Percentiles rank a stretch among this genome's conserved stretches.
These are phyloP conservation scores for Drosophila longiperda DNA, from an alignment of 2,888 invertebrate species.

Conservation along the genomic window DNA sequence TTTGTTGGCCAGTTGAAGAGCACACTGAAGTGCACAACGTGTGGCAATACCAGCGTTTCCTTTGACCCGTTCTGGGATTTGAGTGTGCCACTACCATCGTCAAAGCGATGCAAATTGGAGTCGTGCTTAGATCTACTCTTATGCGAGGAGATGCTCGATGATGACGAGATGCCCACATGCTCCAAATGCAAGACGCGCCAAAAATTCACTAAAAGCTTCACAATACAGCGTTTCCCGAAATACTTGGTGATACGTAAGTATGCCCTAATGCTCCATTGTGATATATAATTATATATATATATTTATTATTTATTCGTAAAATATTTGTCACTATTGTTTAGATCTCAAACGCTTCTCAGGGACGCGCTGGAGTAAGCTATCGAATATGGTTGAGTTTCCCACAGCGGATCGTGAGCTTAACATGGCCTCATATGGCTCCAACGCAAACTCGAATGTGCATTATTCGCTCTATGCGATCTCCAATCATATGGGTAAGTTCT, in stretches of 20 bases:
- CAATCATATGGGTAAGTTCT: slow-evolving; percentile 91
- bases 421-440: slow-evolving; percentile 88
- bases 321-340: slow-evolving; percentile 77
- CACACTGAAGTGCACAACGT: slow-evolving; percentile 94
- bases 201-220: slow-evolving; percentile 96
- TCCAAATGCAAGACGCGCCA: slow-evolving; percentile 95
- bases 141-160: slow-evolving; percentile 95
- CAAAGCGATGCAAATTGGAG: slow-evolving; percentile 91
- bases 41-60: slow-evolving; percentile 95
- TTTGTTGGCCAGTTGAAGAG: slow-evolving; percentile 98
- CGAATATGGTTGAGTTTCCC: slow-evolving; percentile 95
- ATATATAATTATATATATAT: not conserved
- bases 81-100: slow-evolving; percentile 92
- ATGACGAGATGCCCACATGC: slow-evolving; percentile 98
- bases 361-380: slow-evolving; percentile 94
- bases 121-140: slow-evolving; percentile 96
- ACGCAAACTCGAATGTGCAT: slow-evolving; percentile 86
- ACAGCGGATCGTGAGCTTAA: slow-evolving; percentile 90
- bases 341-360: slow-evolving; percentile 95
- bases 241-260: slow-evolving; percentile 93
- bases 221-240: slow-evolving; percentile 97
- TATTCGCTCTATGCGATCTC: slow-evolving; percentile 96
- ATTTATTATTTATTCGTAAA: not conserved
- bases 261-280: not conserved
- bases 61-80: slow-evolving; percentile 99